Percentiles rank a stretch among this genome's conserved stretches.
Evolutionary conservation across 2,113 vertebrate species (phyloP).

Genomic region (Centropus unirufus): DNA sequence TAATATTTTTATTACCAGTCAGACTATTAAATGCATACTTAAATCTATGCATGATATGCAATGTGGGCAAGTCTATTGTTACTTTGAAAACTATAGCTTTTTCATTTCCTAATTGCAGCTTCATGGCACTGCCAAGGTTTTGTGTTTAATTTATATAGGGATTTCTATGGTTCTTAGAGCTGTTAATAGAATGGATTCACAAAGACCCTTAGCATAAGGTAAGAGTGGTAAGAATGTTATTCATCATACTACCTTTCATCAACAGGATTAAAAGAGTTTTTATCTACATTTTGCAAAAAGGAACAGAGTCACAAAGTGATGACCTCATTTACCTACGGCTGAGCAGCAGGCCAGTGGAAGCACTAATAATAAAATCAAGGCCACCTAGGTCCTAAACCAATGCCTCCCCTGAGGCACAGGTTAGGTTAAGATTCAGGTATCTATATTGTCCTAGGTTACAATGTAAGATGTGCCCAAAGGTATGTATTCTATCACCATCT

Average conservation of each 20-base stretch:
- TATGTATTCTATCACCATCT: no score
- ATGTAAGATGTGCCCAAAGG: no score
- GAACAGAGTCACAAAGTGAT: slow-evolving; percentile 28
- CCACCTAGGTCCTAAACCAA: slow-evolving; percentile 52
- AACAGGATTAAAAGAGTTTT: slow-evolving; percentile 70
- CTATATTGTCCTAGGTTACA: no score
- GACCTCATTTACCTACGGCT: slow-evolving; percentile 69
- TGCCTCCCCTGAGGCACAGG: background rate
- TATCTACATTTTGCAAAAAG: slow-evolving; percentile 63
- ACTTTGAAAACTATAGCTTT: slow-evolving; percentile 65
- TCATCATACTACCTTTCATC: slow-evolving; percentile 62
- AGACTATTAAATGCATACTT: slow-evolving; percentile 71
- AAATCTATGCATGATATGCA: slow-evolving; percentile 62
- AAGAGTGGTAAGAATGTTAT: slow-evolving; percentile 53
- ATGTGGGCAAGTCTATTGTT: slow-evolving; percentile 67
- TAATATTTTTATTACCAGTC: slow-evolving; percentile 71
- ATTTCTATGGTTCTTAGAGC: slow-evolving; percentile 61
- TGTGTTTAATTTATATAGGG: slow-evolving; percentile 68
- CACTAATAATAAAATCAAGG: slow-evolving; percentile 68
- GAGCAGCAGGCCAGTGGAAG: slow-evolving; percentile 49
- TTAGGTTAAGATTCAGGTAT: slow-evolving; percentile 37
- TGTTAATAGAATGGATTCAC: slow-evolving; percentile 63
- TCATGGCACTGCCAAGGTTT: slow-evolving; percentile 60
- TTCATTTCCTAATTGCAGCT: slow-evolving; percentile 70
- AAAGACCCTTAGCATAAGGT: slow-evolving; percentile 51